A percentile compares a stretch with the other conserved stretches of the same genome.
Evolutionary conservation across 2,888 invertebrate species (phyloP).

Genomic region (Drosophila percnosoma): DNA sequence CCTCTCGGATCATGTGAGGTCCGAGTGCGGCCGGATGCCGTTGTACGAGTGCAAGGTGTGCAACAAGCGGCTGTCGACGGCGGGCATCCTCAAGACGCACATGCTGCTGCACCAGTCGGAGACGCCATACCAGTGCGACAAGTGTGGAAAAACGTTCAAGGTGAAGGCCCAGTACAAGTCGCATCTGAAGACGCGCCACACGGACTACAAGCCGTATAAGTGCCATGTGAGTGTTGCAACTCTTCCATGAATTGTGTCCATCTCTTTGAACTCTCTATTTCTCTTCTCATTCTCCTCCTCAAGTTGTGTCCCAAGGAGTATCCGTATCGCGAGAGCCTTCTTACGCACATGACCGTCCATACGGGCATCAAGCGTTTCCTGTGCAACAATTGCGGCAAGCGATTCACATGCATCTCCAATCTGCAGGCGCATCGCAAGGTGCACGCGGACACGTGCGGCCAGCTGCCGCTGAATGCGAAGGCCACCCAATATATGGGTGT

Average conservation of each 20-base stretch:
- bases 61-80: constrained; percentile 84
- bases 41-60: constrained; percentile 84
- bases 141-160: constrained; percentile 83
- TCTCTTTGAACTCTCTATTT: background rate
- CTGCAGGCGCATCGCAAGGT: constrained; percentile 86
- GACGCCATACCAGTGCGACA: constrained; percentile 82
- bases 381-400: constrained; percentile 85
- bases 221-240: constrained; percentile 83
- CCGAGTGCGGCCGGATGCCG: constrained; percentile 84
- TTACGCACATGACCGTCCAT: constrained; percentile 86
- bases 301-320: constrained; percentile 85
- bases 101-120: constrained; percentile 85
- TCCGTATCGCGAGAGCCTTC: constrained; percentile 85
- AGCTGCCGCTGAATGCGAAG: constrained; percentile 82
- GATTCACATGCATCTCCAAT: constrained; percentile 86
- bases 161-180: constrained; percentile 84
- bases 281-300: background rate
- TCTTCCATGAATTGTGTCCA: background rate
- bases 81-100: constrained; percentile 85
- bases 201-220: constrained; percentile 86
- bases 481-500: constrained; percentile 84
- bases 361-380: constrained; percentile 86
- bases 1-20: constrained; percentile 85
- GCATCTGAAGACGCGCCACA: constrained; percentile 84
- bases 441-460: constrained; percentile 85